Conservation (phyloP, 2,797 vertebrate genomes). For the Anguilla marmorata region DNA sequence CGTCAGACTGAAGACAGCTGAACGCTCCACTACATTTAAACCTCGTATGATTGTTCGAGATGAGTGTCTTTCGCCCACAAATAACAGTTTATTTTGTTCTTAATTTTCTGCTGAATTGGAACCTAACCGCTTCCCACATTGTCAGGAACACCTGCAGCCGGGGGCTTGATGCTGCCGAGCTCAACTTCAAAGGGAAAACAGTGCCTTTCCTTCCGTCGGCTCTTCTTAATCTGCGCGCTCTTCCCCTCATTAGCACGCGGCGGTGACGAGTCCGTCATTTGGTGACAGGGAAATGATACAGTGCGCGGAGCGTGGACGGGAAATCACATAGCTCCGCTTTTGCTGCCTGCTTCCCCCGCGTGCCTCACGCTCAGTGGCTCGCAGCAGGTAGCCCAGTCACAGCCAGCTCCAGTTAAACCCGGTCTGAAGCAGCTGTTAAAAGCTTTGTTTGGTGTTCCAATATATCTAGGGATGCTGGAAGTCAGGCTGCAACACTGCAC, state of each 20-base stretch:
- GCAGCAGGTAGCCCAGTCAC: constrained; percentile 85
- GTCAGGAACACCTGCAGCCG: constrained; percentile 85
- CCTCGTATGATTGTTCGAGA: constrained; percentile 82
- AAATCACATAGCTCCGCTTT: constrained; percentile 92
- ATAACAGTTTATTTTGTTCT: constrained; percentile 89
- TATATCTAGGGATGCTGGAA: neutral
- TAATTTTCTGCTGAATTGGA: constrained; percentile 94
- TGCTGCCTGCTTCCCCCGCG: constrained; percentile 81
- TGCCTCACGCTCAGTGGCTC: constrained; percentile 61
- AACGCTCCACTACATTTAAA: constrained; percentile 77
- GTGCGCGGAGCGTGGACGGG: constrained; percentile 87
- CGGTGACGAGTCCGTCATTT: constrained; percentile 90
- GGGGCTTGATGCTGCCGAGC: constrained; percentile 78
- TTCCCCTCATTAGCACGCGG: constrained; percentile 85
- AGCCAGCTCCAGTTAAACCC: constrained; percentile 78
- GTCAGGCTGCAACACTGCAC: neutral
- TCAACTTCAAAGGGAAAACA: constrained; percentile 70
- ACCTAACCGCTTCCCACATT: constrained; percentile 86
- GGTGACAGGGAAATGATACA: constrained; percentile 98
- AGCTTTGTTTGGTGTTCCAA: constrained; percentile 42
- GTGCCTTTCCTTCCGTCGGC: constrained; percentile 78
- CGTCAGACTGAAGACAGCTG: constrained; percentile 85
- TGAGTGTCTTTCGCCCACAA: constrained; percentile 85
- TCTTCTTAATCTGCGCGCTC: constrained; percentile 86
- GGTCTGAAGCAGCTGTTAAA: constrained; percentile 70